Percentiles rank a stretch among this genome's conserved stretches.
Evolutionary conservation across 2,888 invertebrate species (phyloP).

Genomic region (Lasioglossum morio): DNA sequence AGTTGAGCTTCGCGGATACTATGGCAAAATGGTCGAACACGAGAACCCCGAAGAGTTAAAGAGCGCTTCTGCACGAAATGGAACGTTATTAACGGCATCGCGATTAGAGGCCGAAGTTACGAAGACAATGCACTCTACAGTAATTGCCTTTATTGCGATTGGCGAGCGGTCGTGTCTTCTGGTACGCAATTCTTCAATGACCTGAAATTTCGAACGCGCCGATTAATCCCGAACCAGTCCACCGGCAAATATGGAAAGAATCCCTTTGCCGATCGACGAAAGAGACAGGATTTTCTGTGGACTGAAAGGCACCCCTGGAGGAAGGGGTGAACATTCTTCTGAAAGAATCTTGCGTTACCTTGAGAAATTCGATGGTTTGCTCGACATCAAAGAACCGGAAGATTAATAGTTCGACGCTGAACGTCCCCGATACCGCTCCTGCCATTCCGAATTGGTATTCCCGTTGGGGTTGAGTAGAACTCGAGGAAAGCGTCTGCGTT

Average conservation of each 20-base stretch:
- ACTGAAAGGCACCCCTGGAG: slow-evolving; percentile 37
- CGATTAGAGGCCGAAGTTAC: neutral
- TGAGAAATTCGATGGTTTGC: slow-evolving; percentile 58
- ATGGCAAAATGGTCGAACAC: neutral
- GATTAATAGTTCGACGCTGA: slow-evolving; percentile 56
- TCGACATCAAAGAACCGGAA: slow-evolving; percentile 55
- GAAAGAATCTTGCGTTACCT: slow-evolving; percentile 60
- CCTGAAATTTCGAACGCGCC: slow-evolving; percentile 27
- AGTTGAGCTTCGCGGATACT: neutral
- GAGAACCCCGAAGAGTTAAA: neutral
- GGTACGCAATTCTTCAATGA: slow-evolving; percentile 25
- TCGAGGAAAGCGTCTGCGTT: slow-evolving; percentile 9
- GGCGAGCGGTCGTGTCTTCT: neutral
- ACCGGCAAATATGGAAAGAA: slow-evolving; percentile 51
- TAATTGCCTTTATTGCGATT: slow-evolving; percentile 15
- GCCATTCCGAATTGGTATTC: slow-evolving; percentile 37
- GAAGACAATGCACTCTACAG: neutral
- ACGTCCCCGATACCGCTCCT: slow-evolving; percentile 4
- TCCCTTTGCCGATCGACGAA: slow-evolving; percentile 48
- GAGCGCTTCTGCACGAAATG: neutral
- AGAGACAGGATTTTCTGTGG: slow-evolving; percentile 53
- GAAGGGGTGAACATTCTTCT: slow-evolving; percentile 54
- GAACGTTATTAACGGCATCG: neutral
- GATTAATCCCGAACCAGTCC: neutral
- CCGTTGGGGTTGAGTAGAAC: slow-evolving; percentile 22